These are phyloP conservation scores for Pachypeltis micranthus DNA, from an alignment of 1,140 invertebrate genomes.

Conservation along the genomic window DNA sequence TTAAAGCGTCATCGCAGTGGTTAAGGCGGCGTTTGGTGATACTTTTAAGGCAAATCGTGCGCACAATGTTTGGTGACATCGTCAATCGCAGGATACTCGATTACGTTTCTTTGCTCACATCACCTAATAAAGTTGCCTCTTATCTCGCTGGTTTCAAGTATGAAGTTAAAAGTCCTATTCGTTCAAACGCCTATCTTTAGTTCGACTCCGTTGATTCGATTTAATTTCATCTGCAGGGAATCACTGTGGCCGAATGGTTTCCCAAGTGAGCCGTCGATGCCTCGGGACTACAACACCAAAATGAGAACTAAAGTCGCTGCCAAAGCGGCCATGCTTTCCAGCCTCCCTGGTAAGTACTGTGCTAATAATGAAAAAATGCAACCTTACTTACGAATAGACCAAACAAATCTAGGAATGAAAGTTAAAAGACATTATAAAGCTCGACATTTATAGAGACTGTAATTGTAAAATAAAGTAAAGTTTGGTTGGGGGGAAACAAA, in stretches of 20 bases:
- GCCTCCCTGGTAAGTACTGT: conserved; percentile 49
- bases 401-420: no score
- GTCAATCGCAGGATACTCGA: conserved; percentile 84
- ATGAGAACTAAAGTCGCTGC: conserved; percentile 72
- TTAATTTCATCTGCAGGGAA: conserved; percentile 44
- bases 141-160: conserved; percentile 79
- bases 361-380: no score
- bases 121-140: conserved; percentile 77
- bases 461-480: no score
- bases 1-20: conserved; percentile 80
- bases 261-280: conserved; percentile 45
- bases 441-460: no score
- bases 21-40: conserved; percentile 67
- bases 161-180: no score
- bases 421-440: no score
- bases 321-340: conserved; percentile 69
- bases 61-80: conserved; percentile 72
- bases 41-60: conserved; percentile 59
- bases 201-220: no score
- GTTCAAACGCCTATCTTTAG: no score
- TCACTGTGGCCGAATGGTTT: conserved; percentile 67
- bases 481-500: no score
- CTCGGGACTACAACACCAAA: conserved; percentile 57
- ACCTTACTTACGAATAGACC: no score
- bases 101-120: conserved; percentile 78